phyloP scores from a whole-genome alignment of 2,797 vertebrate genomes.

The Tympanoctomys barrerae region DNA sequence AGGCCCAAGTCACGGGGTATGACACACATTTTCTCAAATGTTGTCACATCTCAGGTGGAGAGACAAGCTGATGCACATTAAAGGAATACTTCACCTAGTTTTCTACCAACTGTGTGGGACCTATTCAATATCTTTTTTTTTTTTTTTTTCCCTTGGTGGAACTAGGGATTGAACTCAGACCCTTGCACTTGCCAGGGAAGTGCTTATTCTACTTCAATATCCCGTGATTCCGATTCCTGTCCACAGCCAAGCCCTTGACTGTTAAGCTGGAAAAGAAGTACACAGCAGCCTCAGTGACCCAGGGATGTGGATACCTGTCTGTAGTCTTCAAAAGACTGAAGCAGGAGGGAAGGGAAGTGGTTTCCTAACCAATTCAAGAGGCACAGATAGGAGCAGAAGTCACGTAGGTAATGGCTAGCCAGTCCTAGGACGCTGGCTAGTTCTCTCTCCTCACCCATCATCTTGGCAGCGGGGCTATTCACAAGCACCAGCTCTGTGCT shows the following conservation, averaged over 20 bases:
- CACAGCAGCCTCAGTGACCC: background rate
- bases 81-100: conserved; percentile 1
- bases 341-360: background rate
- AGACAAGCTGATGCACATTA: background rate
- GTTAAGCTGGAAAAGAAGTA: background rate
- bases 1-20: background rate
- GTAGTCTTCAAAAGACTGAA: conserved; percentile 7
- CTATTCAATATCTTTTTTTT: background rate
- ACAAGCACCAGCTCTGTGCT: conserved; percentile 19
- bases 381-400: background rate
- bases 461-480: background rate
- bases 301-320: background rate
- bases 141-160: too few relatives aligned
- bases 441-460: background rate
- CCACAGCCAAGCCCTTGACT: background rate
- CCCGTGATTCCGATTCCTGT: background rate
- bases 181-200: too few relatives aligned
- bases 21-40: background rate
- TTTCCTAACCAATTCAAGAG: conserved; percentile 55
- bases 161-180: too few relatives aligned
- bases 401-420: background rate
- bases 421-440: background rate
- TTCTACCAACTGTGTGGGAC: background rate
- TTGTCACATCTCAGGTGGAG: background rate
- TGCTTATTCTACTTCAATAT: too few relatives aligned